Evolutionary conservation across 2,888 invertebrate genomes (phyloP), one percentile per base, ranked within the genome.

Genomic region (Nomada lathburiana): DNA sequence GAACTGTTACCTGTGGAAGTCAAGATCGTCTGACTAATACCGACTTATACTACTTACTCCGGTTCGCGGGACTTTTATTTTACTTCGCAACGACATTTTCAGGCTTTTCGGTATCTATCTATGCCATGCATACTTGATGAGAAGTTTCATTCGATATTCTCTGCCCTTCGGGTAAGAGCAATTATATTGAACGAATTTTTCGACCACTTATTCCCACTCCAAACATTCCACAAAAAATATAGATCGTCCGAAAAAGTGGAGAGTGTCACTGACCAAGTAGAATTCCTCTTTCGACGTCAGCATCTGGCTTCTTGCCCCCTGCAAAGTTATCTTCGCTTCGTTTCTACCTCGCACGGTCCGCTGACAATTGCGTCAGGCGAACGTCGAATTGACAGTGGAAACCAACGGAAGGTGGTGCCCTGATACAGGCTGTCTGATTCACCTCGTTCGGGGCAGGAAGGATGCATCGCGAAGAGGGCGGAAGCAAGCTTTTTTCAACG

Each of bases 401-500:
- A 42, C 13, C 5, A 16, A 4, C 23, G 71, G 23, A 62, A 73
- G 79, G 72, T 74, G 64, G 70, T 68, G 55, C 64, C 63, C 50
- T 81, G 53, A 80, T 85, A 80, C 55, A 55, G 5, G 26, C 13
- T 13, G 42, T 13, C 62, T 79, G 67, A 80, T 76, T 79, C 62
- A 76, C 69, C 53, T 42, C 70, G 50, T 47, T 55, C 57, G 67
- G 76, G 69, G 63, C 68, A 60, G 67, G 76, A 67, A 64, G 70
- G 71, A 75, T 60, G 60, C 26, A 50, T 68, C 65, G 62, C 18
- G 72, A 36, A 64, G 26, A 53, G 80, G 36, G 62, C 78, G 80
- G 86, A 83, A 84, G 70, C 69, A 18, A 78, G 59, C 64, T 74
- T 80, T 69, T 77, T 82, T 71, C 69, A 63, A 16, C 76, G 76